Evolutionary conservation across 2,113 vertebrate species (phyloP), one percentile per base, ranked within the genome.

Genomic region (Psammodynastes pulverulentus): DNA sequence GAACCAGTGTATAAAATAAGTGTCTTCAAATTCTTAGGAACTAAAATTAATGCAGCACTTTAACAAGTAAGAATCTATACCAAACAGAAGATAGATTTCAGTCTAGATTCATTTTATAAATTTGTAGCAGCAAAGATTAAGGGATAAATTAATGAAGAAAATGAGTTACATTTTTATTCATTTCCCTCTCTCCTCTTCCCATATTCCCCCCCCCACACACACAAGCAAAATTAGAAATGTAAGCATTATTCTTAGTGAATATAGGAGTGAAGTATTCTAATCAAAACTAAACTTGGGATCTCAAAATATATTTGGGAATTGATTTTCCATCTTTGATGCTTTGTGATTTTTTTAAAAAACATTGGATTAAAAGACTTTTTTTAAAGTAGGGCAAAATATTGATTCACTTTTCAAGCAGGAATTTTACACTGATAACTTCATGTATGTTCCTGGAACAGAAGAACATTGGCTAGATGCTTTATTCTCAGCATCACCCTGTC

Each of bases 151-250:
- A 72, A 72, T 13, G n/a, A 34, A 72, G 29, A 67, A 34, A 72
- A 72, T 12, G 13, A 72, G n/a, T 15, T 29, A 67, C 12, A 67
- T n/a, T 67, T 72, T 34, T 34, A 72, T 13, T 34, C 13, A 72
- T 34, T 72, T 4, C n/a, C n/a, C 2, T 34, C 13, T 17, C n/a
- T 34, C n/a, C 12, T n/a, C 13, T 34, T 15, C n/a, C 29, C 29
- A 13, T 13, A 13, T 1, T 13, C 3, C 10, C 12, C n/a, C 3
- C 10, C 12, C n/a, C 1, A 34, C 3, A n/a, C 1, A 34, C 29
- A 15, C 1, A 34, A 5, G 13, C 29, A 17, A 67, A 72, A 34
- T 34, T 72, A 34, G n/a, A 34, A 17, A 72, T 72, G 62, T 72
- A 15, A 72, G 2, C 13, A 72, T 72, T 72, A 72, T 72, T 72